A percentile compares a stretch with the other conserved stretches of the same genome.
phyloP scores from a whole-genome alignment of 2,888 invertebrate genomes.

The Euproctis similis region DNA sequence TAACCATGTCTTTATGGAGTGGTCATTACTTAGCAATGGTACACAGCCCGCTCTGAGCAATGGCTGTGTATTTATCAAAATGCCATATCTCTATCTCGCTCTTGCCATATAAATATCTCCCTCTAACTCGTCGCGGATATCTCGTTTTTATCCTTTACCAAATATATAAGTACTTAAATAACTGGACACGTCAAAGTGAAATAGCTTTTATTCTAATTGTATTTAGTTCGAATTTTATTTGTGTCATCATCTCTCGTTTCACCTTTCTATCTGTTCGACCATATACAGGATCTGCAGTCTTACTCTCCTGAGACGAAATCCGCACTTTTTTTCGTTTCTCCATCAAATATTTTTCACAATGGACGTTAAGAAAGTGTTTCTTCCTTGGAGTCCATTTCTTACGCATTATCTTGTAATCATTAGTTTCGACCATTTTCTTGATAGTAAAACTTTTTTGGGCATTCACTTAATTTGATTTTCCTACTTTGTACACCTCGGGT shows the following conservation, averaged over 20 bases:
- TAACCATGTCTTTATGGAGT: slow-evolving; percentile 76
- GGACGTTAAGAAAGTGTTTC: slow-evolving; percentile 60
- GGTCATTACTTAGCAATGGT: slow-evolving; percentile 76
- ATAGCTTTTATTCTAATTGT: slow-evolving; percentile 16
- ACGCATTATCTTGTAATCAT: slow-evolving; percentile 71
- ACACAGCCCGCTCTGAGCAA: slow-evolving; percentile 75
- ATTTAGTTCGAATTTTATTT: slow-evolving; percentile 17
- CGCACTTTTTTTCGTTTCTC: slow-evolving; percentile 68
- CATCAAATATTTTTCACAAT: slow-evolving; percentile 66
- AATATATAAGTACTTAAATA: slow-evolving; percentile 38
- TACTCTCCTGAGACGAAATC: slow-evolving; percentile 74
- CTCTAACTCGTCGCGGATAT: slow-evolving; percentile 65
- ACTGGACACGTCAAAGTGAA: slow-evolving; percentile 20
- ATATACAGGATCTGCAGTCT: slow-evolving; percentile 66
- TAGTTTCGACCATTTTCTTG: slow-evolving; percentile 60
- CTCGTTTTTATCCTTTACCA: slow-evolving; percentile 51
- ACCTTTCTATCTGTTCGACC: slow-evolving; percentile 26
- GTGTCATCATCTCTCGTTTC: slow-evolving; percentile 16
- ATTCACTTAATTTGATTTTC: too few species aligned
- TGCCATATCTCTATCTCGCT: slow-evolving; percentile 67
- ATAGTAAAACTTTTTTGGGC: slow-evolving; percentile 54
- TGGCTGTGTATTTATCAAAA: slow-evolving; percentile 75
- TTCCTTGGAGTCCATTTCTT: slow-evolving; percentile 64
- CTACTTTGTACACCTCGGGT: slow-evolving; percentile 30
- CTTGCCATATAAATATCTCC: slow-evolving; percentile 44